phyloP scores from a whole-genome alignment of 2,888 invertebrate genomes.

The Microdon myrmicae region DNA sequence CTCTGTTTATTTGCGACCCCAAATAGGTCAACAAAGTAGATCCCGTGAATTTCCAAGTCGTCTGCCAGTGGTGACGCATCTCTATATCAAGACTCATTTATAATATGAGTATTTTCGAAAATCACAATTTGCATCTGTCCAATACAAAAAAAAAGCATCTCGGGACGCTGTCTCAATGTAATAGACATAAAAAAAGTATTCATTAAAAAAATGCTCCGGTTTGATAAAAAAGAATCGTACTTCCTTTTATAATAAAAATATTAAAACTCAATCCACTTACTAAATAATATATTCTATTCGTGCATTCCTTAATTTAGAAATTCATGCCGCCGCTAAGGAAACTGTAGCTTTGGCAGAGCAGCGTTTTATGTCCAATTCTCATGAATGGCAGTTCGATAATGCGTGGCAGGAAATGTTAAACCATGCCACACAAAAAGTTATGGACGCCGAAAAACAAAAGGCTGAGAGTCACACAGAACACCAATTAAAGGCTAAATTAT shows the following conservation, averaged over 20 bases:
- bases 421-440: constrained; percentile 94
- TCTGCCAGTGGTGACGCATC: too few species aligned
- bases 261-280: not conserved
- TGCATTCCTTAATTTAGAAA: constrained; percentile 70
- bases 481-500: constrained; percentile 81
- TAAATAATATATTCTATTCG: not conserved
- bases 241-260: constrained; percentile 8
- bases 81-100: too few species aligned
- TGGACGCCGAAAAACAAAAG: constrained; percentile 92
- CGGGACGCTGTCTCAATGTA: too few species aligned
- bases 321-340: constrained; percentile 93
- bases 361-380: constrained; percentile 69
- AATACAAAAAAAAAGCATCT: too few species aligned
- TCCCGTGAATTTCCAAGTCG: too few species aligned
- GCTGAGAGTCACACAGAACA: constrained; percentile 90
- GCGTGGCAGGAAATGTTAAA: constrained; percentile 98
- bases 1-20: too few species aligned
- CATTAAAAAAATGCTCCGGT: not conserved
- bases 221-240: constrained; percentile 1
- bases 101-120: too few species aligned
- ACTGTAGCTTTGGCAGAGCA: constrained; percentile 91
- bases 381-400: constrained; percentile 83
- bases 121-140: too few species aligned
- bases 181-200: not conserved
- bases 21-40: too few species aligned